These are phyloP conservation scores for Proterorhinus semilunaris DNA, from an alignment of 2,113 vertebrate species.

Conservation along the genomic window DNA sequence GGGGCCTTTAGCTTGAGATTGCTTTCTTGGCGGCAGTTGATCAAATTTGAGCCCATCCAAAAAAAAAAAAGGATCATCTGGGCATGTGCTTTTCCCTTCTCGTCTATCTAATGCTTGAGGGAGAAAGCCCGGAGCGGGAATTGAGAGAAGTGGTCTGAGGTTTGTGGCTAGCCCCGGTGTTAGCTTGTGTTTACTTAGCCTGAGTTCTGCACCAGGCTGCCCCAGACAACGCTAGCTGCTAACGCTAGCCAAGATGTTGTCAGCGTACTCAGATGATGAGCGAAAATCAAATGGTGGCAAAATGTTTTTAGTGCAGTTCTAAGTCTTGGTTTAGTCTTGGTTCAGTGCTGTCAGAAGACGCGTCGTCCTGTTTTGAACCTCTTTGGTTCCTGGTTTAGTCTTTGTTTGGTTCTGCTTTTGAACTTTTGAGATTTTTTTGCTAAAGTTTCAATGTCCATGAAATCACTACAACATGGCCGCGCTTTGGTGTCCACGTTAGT, in stretches of 20 bases:
- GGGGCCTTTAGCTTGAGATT: conserved; percentile 13
- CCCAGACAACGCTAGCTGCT: conserved; percentile 50
- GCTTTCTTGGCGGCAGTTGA: conserved; percentile 43
- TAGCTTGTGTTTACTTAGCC: conserved; percentile 77
- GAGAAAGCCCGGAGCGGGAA: conserved; percentile 44
- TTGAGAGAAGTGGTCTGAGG: conserved; percentile 76
- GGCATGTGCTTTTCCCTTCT: conserved; percentile 51
- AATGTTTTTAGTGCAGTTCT: background rate
- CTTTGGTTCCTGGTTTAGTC: conserved; percentile 19
- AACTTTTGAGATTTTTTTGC: background rate
- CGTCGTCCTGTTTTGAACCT: background rate
- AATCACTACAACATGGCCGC: too few relatives aligned
- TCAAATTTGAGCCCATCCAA: conserved; percentile 30
- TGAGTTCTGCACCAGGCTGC: conserved; percentile 64
- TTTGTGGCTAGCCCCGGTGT: conserved; percentile 73
- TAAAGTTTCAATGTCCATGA: background rate
- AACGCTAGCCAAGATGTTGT: conserved; percentile 65
- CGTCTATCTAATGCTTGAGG: conserved; percentile 57
- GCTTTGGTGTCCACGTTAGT: too few relatives aligned
- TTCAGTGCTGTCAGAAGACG: background rate
- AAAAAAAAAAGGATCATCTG: conserved; percentile 53
- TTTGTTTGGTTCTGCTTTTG: background rate
- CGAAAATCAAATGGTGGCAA: conserved; percentile 50
- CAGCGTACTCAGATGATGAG: conserved; percentile 82
- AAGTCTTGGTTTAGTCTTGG: background rate